phyloP scores from a whole-genome alignment of 1,140 invertebrate species.

The Ectropis grisescens region DNA sequence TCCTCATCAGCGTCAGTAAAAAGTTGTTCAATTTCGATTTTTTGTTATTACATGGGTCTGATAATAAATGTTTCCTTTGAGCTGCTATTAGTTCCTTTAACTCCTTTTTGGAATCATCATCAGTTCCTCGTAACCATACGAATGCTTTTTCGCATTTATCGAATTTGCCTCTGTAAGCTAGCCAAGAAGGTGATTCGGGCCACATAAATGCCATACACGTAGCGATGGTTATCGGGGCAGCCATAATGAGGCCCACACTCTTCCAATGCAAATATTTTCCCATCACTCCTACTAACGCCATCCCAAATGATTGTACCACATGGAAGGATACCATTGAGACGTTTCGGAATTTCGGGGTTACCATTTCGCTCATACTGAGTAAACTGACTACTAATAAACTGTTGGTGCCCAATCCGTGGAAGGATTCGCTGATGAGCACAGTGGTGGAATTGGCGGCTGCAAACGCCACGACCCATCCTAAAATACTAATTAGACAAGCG shows the following conservation, averaged over 20 bases:
- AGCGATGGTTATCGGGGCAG: slow-evolving; percentile 2
- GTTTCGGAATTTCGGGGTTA: slow-evolving; percentile 4
- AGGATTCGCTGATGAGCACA: slow-evolving; percentile 4
- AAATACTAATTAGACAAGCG: background rate
- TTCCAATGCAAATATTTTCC: slow-evolving; percentile 9
- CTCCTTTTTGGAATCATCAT: slow-evolving; percentile 2
- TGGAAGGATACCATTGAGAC: background rate
- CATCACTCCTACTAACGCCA: slow-evolving; percentile 3
- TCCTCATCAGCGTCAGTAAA: background rate
- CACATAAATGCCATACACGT: background rate
- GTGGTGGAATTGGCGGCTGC: background rate
- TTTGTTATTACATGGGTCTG: no score
- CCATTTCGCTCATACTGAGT: slow-evolving; percentile 6
- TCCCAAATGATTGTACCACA: slow-evolving; percentile 3
- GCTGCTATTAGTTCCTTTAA: slow-evolving; percentile 3
- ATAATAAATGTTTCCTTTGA: slow-evolving; percentile 4
- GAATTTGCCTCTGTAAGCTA: slow-evolving; percentile 7
- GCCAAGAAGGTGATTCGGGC: slow-evolving; percentile 9
- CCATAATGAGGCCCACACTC: slow-evolving; percentile 6
- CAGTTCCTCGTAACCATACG: slow-evolving; percentile 6
- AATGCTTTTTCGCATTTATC: slow-evolving; percentile 6
- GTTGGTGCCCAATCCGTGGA: slow-evolving; percentile 7
- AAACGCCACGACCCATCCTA: slow-evolving; percentile 3
- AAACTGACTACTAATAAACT: slow-evolving; percentile 3
- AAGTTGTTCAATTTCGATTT: no score